phyloP scores from a whole-genome alignment of 2,113 vertebrate species.

The Morone saxatilis region DNA sequence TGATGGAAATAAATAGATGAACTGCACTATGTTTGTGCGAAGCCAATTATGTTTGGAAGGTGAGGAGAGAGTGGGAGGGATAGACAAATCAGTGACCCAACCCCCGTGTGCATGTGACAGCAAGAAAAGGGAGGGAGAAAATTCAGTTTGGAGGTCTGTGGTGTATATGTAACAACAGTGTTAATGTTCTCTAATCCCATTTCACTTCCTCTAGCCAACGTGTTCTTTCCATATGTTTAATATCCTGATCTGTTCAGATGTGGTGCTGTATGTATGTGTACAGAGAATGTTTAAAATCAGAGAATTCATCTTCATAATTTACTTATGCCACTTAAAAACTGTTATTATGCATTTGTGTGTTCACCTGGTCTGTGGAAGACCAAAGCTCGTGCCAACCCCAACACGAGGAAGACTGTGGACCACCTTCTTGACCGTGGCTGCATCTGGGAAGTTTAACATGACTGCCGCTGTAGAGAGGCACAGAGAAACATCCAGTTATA shows the following conservation, averaged over 20 bases:
- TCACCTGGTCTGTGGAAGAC: slow-evolving; percentile 96
- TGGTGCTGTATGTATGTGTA: too few relatives aligned
- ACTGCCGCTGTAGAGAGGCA: slow-evolving; percentile 87
- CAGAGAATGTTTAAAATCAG: too few relatives aligned
- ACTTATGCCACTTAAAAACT: neutral
- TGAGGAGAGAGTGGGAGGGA: slow-evolving; percentile 36
- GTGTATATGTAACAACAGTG: neutral
- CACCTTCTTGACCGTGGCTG: slow-evolving; percentile 94
- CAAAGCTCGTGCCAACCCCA: slow-evolving; percentile 96
- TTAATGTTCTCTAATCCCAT: neutral
- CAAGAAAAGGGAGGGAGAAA: neutral
- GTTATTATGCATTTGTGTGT: neutral
- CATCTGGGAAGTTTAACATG: slow-evolving; percentile 98
- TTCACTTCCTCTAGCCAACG: neutral
- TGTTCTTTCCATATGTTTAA: neutral
- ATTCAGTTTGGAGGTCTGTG: neutral
- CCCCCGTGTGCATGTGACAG: slow-evolving; percentile 13
- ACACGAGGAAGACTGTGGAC: slow-evolving; percentile 95
- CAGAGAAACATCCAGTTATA: neutral
- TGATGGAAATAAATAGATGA: slow-evolving; percentile 81
- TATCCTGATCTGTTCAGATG: too few relatives aligned
- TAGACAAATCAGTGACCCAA: slow-evolving; percentile 1
- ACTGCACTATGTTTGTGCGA: slow-evolving; percentile 77
- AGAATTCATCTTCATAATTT: too few relatives aligned
- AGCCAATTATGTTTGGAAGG: slow-evolving; percentile 71